phyloP scores from a whole-genome alignment of 2,797 vertebrate species.

The Peromyscus attwateri region DNA sequence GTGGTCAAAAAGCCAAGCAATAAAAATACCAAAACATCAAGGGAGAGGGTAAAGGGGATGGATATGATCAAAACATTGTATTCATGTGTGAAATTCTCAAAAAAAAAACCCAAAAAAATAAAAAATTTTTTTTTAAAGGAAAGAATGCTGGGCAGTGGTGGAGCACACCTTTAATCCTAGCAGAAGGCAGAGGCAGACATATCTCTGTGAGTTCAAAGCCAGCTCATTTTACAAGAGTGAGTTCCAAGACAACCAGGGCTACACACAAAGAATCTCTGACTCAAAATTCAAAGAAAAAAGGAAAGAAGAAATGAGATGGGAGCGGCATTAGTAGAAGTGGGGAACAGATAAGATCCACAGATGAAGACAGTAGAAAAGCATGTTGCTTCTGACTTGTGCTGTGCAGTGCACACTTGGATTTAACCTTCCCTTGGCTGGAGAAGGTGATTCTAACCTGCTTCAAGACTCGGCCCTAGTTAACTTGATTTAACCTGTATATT shows the following conservation, averaged over 20 bases:
- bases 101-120: background rate
- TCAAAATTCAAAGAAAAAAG: background rate
- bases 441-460: constrained; percentile 56
- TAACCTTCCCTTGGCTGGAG: background rate
- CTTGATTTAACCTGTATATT: constrained; percentile 70
- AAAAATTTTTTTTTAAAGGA: background rate
- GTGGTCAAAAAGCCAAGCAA: background rate
- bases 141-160: background rate
- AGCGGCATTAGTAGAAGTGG: background rate
- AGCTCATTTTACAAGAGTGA: background rate
- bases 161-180: background rate
- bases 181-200: background rate
- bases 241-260: background rate
- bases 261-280: background rate
- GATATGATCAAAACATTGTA: too few species aligned
- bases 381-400: background rate
- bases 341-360: background rate
- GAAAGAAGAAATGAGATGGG: background rate
- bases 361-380: background rate
- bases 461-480: constrained; percentile 48
- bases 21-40: background rate
- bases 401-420: background rate
- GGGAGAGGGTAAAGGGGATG: background rate
- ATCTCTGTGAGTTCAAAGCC: background rate
- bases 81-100: background rate